Conservation (phyloP, 2,113 vertebrate species). For the Emydura subglobosa region DNA sequence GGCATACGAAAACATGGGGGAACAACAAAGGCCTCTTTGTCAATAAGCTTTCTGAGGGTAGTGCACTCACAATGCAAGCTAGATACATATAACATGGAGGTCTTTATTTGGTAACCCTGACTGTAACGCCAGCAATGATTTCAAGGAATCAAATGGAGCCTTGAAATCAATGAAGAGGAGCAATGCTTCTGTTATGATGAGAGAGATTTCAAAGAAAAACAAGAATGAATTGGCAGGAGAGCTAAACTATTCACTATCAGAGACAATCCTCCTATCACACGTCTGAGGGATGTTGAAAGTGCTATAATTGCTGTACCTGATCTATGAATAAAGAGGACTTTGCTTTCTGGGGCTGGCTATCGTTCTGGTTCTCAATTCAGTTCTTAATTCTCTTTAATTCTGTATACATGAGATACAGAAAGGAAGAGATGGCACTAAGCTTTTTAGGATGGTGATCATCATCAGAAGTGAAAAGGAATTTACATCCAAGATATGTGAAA, state of each 20-base stretch:
- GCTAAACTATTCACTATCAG: background rate
- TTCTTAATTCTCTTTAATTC: background rate
- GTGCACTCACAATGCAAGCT: background rate
- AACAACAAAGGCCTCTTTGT: background rate
- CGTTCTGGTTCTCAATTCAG: background rate
- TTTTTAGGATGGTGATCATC: background rate
- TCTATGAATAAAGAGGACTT: background rate
- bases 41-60: background rate
- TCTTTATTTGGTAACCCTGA: background rate
- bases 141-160: background rate
- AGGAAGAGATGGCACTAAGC: background rate
- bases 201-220: background rate
- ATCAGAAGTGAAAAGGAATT: accelerated
- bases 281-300: background rate
- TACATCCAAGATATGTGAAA: accelerated
- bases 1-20: background rate
- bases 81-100: background rate
- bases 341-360: background rate
- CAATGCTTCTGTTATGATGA: background rate
- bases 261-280: background rate
- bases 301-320: background rate
- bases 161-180: background rate
- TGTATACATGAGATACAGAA: background rate
- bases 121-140: background rate
- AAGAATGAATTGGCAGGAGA: too few species aligned